Evolutionary conservation across 2,797 vertebrate genomes (phyloP).

Genomic region (Manis javanica): DNA sequence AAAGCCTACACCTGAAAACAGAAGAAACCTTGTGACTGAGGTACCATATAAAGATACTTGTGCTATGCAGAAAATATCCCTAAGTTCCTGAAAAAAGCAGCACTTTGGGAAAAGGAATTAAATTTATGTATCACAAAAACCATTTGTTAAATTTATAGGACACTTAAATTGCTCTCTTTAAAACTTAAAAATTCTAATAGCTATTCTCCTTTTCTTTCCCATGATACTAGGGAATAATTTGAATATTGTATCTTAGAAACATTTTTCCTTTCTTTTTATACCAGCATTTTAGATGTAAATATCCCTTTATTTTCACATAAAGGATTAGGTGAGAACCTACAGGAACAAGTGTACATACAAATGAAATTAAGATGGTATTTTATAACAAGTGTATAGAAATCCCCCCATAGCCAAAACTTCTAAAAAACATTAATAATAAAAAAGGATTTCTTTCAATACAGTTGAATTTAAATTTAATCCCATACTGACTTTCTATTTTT

Average conservation of each 20-base stretch:
- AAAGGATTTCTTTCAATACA: constrained; percentile 37
- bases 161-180: not conserved
- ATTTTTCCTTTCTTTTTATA: constrained; percentile 35
- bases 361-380: constrained; percentile 53
- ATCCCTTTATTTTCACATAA: constrained; percentile 29
- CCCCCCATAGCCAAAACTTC: not conserved
- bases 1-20: constrained; percentile 91
- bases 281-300: constrained; percentile 30
- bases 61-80: constrained; percentile 36
- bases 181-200: constrained; percentile 1
- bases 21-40: constrained; percentile 58
- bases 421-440: constrained; percentile 12
- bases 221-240: constrained; percentile 32
- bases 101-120: constrained; percentile 29
- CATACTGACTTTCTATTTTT: constrained; percentile 24
- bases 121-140: not conserved
- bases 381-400: constrained; percentile 21
- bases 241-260: constrained; percentile 38
- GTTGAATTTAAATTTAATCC: constrained; percentile 29
- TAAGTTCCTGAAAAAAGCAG: constrained; percentile 36
- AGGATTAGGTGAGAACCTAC: not conserved
- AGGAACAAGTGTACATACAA: not conserved
- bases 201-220: constrained; percentile 18
- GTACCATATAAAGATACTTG: not conserved
- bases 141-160: constrained; percentile 21